A percentile compares a stretch with the other conserved stretches of the same genome.
These are phyloP conservation scores for Lasioglossum marginatum DNA, from an alignment of 2,888 invertebrate species.

Conservation along the genomic window DNA sequence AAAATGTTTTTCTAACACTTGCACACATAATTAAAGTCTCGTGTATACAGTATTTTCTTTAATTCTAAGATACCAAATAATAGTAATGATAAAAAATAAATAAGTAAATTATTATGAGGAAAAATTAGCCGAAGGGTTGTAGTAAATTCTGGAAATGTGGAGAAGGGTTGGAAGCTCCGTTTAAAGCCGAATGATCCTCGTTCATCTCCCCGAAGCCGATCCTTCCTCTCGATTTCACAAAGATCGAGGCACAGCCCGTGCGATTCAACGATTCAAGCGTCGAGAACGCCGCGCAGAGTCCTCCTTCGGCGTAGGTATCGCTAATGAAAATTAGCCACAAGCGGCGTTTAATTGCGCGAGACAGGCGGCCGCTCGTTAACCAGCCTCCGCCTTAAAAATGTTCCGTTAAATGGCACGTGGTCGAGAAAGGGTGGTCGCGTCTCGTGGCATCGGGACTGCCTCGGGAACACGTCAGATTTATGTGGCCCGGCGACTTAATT, in stretches of 20 bases:
- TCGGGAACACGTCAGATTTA: conserved; percentile 71
- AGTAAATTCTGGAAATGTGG: neutral
- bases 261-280: conserved; percentile 9
- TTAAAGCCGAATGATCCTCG: conserved; percentile 8
- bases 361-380: conserved; percentile 61
- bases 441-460: conserved; percentile 32
- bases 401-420: conserved; percentile 70
- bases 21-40: neutral
- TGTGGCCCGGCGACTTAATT: conserved; percentile 72
- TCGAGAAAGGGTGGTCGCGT: conserved; percentile 18
- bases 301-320: conserved; percentile 38
- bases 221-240: conserved; percentile 32
- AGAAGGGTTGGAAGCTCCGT: neutral
- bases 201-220: conserved; percentile 12
- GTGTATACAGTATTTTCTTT: neutral
- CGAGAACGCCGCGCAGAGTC: conserved; percentile 8
- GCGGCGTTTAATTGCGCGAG: conserved; percentile 65
- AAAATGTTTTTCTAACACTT: neutral
- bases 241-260: neutral
- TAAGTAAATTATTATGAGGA: neutral
- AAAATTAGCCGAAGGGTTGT: neutral
- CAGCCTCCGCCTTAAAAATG: conserved; percentile 67
- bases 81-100: neutral
- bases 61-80: neutral
- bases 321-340: conserved; percentile 68